Base-by-base conservation (phyloP, 2,797 vertebrate species). In the Megaceryle alcyon region DNA sequence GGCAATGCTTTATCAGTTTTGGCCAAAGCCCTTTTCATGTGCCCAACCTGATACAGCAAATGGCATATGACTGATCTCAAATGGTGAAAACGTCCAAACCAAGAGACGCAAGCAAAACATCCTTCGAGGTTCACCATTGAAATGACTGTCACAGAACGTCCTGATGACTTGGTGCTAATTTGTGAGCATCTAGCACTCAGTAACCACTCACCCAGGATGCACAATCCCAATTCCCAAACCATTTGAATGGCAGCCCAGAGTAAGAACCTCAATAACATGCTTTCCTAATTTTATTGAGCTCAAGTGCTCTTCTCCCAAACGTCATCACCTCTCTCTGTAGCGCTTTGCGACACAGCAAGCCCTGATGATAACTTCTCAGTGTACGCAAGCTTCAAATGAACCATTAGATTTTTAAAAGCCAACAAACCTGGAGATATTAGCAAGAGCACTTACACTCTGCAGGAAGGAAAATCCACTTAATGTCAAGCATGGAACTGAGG, bases 261-360 rank as follows among this genome's bases (percentile, higher is more conserved):
- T 9, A 31, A 0, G 31, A 83, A 26, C 29, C 22, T 61, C 46
- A 28, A 1, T 3, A 39, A 54, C 1, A 2, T 0, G 0, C 15
- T 71, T 51, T 31, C 14, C 9, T 7, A 26, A 31, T 39, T 51
- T 21, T 9, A 3, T 6, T 4, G 60, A 79, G 65, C 26, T 5
- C 2, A 7, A 56, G 23, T 7, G 5, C n/a, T 15, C 35, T 48
- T 46, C 80, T 57, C 56, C 25, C 39, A 56, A 15, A 16, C 1
- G 4, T 7, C 37, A 26, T 22, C 54, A 5, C 44, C 23, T 70
- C 22, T 31, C 71, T 37, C 51, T 23, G 31, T 9, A 39, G 9
- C 31, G 4, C 75, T 64, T 39, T 21, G 61, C 10, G 6, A 20
- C 84, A 43, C 57, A 20, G 51, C 44, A 31, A 54, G 31, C 29